Conservation (phyloP, 2,113 vertebrate species). For the Elephantulus edwardii region DNA sequence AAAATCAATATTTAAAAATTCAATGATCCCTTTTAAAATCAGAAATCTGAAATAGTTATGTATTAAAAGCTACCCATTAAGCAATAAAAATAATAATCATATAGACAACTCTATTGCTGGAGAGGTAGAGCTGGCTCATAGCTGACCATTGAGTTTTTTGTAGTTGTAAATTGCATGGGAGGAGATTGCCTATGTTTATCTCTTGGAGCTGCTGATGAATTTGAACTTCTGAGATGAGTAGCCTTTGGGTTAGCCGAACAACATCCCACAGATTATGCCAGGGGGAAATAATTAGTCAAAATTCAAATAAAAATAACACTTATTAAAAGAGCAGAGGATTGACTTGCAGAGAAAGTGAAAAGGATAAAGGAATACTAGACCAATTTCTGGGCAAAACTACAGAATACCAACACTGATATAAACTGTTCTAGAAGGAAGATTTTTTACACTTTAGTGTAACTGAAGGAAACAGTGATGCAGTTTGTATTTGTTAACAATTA, state of each 20-base stretch:
- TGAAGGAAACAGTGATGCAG: not conserved
- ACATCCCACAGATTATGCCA: too few relatives aligned
- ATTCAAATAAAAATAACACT: not conserved
- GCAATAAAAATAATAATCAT: too few relatives aligned
- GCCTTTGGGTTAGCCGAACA: too few relatives aligned
- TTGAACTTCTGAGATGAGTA: too few relatives aligned
- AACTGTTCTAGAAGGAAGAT: not conserved
- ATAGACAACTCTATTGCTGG: too few relatives aligned
- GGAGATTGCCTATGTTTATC: too few relatives aligned
- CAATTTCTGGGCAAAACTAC: not conserved
- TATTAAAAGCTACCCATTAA: not conserved
- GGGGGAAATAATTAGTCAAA: not conserved
- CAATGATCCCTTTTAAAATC: slow-evolving; percentile 6
- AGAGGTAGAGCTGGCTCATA: too few relatives aligned
- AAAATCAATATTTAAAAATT: slow-evolving; percentile 24
- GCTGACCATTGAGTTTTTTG: too few relatives aligned
- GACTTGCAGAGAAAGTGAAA: slow-evolving; percentile 32
- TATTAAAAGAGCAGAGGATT: not conserved
- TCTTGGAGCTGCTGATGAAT: too few relatives aligned
- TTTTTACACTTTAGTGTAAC: not conserved
- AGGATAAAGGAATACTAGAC: not conserved
- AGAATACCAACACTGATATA: not conserved
- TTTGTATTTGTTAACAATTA: not conserved
- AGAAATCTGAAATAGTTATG: slow-evolving; percentile 1
- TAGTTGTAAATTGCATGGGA: too few relatives aligned